Evolutionary conservation across 2,888 invertebrate species (phyloP), one percentile per base, ranked within the genome.

Genomic region (Cryptocephalus primarius): DNA sequence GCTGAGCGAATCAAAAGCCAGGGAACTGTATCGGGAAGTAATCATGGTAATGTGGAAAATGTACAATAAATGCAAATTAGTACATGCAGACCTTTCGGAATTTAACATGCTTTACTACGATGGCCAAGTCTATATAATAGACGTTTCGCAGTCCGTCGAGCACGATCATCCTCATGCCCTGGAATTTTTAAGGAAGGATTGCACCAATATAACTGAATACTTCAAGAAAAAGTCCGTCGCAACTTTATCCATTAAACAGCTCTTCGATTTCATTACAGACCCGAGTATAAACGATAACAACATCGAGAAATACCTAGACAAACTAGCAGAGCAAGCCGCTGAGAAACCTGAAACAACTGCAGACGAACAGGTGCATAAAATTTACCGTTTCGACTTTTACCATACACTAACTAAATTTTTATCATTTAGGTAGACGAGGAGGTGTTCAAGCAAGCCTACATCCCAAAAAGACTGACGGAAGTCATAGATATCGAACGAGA

Each of bases 71-170:
- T 94, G 96, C 63, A 86, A 84, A 66, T 75, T 99, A 10, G 94
- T 99, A 1, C 99, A 99, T 69, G 99, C 96, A 1, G 99, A 99
- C 76, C 79, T 97, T 45, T 95, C 94, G 2, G 97, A 97, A 73
- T 97, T 90, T 63, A 97, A 97, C 72, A 77, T 99, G 51, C 71
- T 97, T 55, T 88, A 85, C 61, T 82, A 88, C 60, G 78, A 89
- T 61, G 87, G 85, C 0, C 80, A 86, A 60, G 70, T 90, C n/a
- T 85, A 87, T 49, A 82, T 97, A 13, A 99, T 99, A 61, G 99
- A 99, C 72, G 97, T 99, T 0, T 96, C 96, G 0, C 99, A 99
- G 66, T 88, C 96, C 0, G 97, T 99, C 0, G 96, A 97, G 70
- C 95, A 95, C 67, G 95, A 97, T 68, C 96, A 99, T 76, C 95